Evolutionary conservation across 2,888 invertebrate genomes (phyloP).

Genomic region (Pristionchus entomophagus): DNA sequence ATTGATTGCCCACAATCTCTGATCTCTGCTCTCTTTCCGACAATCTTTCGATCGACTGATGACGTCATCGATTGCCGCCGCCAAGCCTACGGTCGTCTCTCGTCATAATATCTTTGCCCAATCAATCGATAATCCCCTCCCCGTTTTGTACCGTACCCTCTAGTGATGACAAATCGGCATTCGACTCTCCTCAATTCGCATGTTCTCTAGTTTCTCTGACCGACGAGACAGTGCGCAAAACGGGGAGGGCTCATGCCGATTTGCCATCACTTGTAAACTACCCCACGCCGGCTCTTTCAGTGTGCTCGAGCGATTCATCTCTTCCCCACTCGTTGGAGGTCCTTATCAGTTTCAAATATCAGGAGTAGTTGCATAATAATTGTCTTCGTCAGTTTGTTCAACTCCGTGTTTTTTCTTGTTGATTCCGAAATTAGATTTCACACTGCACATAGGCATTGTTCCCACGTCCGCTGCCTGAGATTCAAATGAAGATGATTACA

Average conservation of each 20-base stretch:
- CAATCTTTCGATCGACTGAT: constrained; percentile 16
- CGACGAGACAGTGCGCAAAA: no score
- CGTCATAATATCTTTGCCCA: not conserved
- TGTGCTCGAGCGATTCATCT: not conserved
- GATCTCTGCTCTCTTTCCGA: not conserved
- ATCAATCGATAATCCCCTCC: not conserved
- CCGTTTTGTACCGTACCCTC: constrained; percentile 27
- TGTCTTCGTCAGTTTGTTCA: not conserved
- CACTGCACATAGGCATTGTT: constrained; percentile 36
- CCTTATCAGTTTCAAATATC: not conserved
- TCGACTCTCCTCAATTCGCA: no score
- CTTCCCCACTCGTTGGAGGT: not conserved
- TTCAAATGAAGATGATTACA: not conserved
- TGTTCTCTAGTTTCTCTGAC: no score
- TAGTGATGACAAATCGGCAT: no score
- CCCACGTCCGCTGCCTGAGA: not conserved
- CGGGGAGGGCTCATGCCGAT: no score
- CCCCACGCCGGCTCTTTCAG: constrained; percentile 36
- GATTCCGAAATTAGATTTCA: not conserved
- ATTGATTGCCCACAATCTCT: not conserved
- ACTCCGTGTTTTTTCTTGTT: not conserved
- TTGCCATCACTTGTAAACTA: no score
- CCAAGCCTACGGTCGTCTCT: not conserved
- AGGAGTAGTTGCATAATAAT: constrained; percentile 23
- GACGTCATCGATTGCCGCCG: not conserved